These are phyloP conservation scores for Pentalonia nigronervosa DNA, from an alignment of 1,140 invertebrate genomes.

Conservation along the genomic window DNA sequence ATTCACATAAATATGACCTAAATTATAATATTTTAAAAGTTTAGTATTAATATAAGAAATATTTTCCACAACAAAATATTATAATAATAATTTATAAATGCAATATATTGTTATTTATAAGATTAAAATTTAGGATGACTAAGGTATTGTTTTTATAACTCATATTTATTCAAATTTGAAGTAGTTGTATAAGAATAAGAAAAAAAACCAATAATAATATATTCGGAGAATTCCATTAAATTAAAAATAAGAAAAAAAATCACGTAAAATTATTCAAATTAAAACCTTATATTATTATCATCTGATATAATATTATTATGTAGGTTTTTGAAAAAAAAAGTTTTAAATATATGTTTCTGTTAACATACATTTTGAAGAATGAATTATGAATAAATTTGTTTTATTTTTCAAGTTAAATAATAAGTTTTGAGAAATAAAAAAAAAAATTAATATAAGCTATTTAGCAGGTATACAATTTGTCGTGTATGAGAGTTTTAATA, in stretches of 20 bases:
- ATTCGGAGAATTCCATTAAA: no score
- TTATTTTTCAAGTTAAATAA: not conserved
- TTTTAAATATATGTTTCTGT: not conserved
- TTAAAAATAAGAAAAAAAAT: not conserved
- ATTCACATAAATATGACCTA: not conserved
- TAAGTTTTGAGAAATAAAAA: not conserved
- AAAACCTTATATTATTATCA: not conserved
- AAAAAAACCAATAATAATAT: no score
- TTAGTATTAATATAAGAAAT: no score
- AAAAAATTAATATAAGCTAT: not conserved
- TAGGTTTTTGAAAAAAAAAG: no score
- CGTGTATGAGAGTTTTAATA: not conserved
- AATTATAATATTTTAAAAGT: no score
- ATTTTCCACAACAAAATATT: no score
- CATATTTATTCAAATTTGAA: no score
- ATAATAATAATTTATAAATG: no score
- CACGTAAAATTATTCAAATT: not conserved
- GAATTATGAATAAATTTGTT: not conserved
- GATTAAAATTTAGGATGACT: no score
- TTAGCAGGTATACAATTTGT: not conserved
- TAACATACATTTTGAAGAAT: not conserved
- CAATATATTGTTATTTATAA: no score
- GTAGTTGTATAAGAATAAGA: no score
- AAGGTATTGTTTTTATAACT: no score
- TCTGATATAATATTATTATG: not conserved